Base-by-base conservation (phyloP, 2,113 vertebrate species). In the Indri indri region DNA sequence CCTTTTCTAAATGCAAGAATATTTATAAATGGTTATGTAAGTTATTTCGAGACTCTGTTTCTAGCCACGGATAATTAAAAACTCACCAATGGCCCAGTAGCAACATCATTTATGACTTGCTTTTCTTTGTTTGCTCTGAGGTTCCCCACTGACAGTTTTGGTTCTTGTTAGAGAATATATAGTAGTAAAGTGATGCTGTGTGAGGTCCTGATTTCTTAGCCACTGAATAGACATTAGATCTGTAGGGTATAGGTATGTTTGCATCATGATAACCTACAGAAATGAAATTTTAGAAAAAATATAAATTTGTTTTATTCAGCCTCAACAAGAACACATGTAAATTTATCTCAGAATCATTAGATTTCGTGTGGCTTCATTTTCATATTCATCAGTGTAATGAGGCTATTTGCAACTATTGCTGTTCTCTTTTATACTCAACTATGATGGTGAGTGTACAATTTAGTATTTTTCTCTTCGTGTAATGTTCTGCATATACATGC, bases 21-120 rank as follows among this genome's bases (percentile, higher is more conserved):
- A 93, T 52, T 68, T 90, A 20, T 37, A 85, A 87, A n/a, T 90
- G 68, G 7, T 88, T 80, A 32, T 87, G 2, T 82, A 88, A 92
- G 27, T 74, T 77, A 63, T 92, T 94, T 97, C 84, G 63, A 93
- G 17, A 47, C 34, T 91, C 20, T 88, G 47, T 80, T 95, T 97
- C 59, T 82, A 70, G n/a, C 13, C 70, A 74, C 73, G 88, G 54
- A 76, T 70, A 87, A 79, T 54, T 96, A 50, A 88, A 93, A 81
- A 17, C 8, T 94, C 27, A 87, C 30, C 17, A 59, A 0, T 32
- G 65, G 34, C 54, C 30, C 42, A 74, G 11, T 66, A 57, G 45
- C 30, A 81, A 3, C 40, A 79, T 86, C n/a, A 5, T 83, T 91
- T 94, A 83, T 89, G 40, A 66, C 22, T 90, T 89, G 34, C 5